A percentile compares a stretch with the other conserved stretches of the same genome.
Conservation (phyloP, 2,888 invertebrate genomes). For the Bombylius discolor region DNA sequence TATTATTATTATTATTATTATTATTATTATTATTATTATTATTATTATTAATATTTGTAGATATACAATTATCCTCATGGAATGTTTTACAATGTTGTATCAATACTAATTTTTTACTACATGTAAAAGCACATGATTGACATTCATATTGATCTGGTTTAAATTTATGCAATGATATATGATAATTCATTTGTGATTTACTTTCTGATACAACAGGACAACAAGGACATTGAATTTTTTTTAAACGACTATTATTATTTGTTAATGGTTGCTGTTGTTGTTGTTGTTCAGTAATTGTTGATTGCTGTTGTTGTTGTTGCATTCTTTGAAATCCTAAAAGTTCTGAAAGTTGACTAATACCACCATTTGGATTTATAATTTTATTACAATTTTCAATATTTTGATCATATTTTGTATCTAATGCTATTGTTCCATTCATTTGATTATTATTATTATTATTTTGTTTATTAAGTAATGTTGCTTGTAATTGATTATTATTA, state of each 20-base stretch:
- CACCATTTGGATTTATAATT: not conserved
- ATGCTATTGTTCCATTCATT: not conserved
- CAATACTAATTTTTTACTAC: constrained; percentile 65
- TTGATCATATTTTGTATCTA: not conserved
- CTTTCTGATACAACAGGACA: constrained; percentile 79
- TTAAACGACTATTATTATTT: constrained; percentile 26
- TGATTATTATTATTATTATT: not conserved
- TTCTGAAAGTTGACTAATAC: not conserved
- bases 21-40: no score
- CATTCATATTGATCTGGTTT: constrained; percentile 49
- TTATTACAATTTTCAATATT: not conserved
- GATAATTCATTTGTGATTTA: constrained; percentile 74
- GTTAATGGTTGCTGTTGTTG: constrained; percentile 15
- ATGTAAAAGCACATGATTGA: constrained; percentile 67
- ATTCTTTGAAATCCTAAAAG: constrained; percentile 9
- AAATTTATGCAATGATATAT: constrained; percentile 63
- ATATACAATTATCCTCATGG: constrained; percentile 20
- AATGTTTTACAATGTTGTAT: constrained; percentile 66
- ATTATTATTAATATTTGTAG: no score
- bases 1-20: no score
- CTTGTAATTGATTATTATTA: not conserved
- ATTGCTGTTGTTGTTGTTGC: constrained; percentile 12
- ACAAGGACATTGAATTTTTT: constrained; percentile 62
- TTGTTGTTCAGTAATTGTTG: constrained; percentile 21
- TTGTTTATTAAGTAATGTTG: not conserved